These are phyloP conservation scores for Trichogramma pretiosum DNA, from an alignment of 1,140 invertebrate species.

Conservation along the genomic window DNA sequence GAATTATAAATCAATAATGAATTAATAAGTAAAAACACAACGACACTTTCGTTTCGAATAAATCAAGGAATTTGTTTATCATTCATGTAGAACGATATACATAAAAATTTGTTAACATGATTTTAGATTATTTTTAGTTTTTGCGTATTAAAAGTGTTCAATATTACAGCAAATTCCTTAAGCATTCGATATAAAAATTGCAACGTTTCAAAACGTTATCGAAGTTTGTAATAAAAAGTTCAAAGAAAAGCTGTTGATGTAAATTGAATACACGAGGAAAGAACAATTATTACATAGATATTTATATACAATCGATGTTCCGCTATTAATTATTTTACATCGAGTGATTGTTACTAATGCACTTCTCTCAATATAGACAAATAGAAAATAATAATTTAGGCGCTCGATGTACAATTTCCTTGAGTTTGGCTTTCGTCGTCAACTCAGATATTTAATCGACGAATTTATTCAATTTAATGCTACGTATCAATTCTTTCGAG, in stretches of 20 bases:
- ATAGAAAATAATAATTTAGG: conserved; percentile 16
- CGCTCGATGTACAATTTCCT: conserved; percentile 19
- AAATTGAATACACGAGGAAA: conserved; percentile 15
- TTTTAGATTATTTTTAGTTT: conserved; percentile 4
- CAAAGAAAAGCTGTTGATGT: too few species aligned
- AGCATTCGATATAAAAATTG: conserved; percentile 20
- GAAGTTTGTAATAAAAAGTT: background rate
- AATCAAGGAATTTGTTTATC: background rate
- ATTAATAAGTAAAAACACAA: background rate
- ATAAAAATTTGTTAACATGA: conserved; percentile 11
- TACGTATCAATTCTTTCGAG: too few species aligned
- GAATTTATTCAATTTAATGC: too few species aligned
- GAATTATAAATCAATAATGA: background rate
- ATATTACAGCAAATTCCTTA: conserved; percentile 9
- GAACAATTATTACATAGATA: conserved; percentile 28
- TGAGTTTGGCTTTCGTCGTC: conserved; percentile 17
- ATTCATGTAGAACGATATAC: background rate
- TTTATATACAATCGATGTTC: conserved; percentile 23
- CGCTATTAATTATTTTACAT: conserved; percentile 15
- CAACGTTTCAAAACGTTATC: conserved; percentile 25
- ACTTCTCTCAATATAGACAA: conserved; percentile 20
- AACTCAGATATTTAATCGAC: conserved; percentile 14
- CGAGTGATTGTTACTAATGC: conserved; percentile 28
- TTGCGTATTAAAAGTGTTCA: conserved; percentile 6
- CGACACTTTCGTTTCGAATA: background rate